Evolutionary conservation across 1,140 invertebrate species (phyloP).

Genomic region (Steinernema khuongi): DNA sequence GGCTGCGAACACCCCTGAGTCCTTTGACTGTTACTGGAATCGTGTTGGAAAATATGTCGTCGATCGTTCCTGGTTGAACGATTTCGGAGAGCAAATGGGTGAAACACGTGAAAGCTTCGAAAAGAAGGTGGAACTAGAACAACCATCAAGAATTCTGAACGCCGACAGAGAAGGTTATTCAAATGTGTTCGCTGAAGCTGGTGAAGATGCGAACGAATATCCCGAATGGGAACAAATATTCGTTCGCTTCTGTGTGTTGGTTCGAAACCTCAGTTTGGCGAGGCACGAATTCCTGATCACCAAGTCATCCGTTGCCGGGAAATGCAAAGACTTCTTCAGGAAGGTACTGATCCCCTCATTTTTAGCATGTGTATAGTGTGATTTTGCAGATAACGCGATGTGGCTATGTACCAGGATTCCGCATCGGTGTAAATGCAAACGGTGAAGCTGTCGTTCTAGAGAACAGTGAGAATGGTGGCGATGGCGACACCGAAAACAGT

Average conservation of each 20-base stretch:
- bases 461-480: not conserved
- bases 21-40: not conserved
- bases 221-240: slow-evolving; percentile 22
- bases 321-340: slow-evolving; percentile 30
- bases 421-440: not conserved
- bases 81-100: slow-evolving; percentile 27
- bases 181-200: not conserved
- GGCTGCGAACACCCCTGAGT: no score
- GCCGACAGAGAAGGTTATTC: not conserved
- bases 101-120: slow-evolving; percentile 21
- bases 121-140: not conserved
- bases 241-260: slow-evolving; percentile 21
- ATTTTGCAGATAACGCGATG: slow-evolving; percentile 19
- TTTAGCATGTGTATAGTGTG: not conserved
- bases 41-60: slow-evolving; percentile 24
- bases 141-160: not conserved
- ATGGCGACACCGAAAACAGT: slow-evolving; percentile 4
- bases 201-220: slow-evolving; percentile 15
- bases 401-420: slow-evolving; percentile 22
- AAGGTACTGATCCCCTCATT: slow-evolving; percentile 19
- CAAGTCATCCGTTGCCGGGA: not conserved
- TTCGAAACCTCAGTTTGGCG: slow-evolving; percentile 17
- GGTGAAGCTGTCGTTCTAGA: not conserved
- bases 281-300: slow-evolving; percentile 12
- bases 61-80: slow-evolving; percentile 32